Conservation (phyloP, 2,113 vertebrate species). For the Albula goreensis region DNA sequence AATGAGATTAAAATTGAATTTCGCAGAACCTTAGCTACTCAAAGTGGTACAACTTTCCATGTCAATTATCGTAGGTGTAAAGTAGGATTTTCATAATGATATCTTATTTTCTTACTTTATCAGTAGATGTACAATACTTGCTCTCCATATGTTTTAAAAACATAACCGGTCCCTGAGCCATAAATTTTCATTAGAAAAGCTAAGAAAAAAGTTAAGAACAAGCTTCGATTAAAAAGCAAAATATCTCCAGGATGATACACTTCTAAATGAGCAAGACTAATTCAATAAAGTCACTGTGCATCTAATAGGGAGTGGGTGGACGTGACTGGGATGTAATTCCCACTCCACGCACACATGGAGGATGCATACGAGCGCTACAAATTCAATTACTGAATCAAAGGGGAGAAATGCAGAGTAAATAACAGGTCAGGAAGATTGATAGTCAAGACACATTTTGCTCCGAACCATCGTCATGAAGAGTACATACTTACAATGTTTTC, state of each 20-base stretch:
- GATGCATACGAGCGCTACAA: slow-evolving; percentile 13
- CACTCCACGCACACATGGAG: background rate
- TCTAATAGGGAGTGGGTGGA: slow-evolving; percentile 34
- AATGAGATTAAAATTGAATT: slow-evolving; percentile 3
- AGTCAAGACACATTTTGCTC: background rate
- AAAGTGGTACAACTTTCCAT: background rate
- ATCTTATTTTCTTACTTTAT: background rate
- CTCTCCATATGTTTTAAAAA: background rate
- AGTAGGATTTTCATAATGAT: too few species aligned
- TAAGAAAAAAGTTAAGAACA: slow-evolving; percentile 24
- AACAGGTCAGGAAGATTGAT: slow-evolving; percentile 12
- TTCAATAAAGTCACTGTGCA: slow-evolving; percentile 41
- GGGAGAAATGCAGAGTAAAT: slow-evolving; percentile 13
- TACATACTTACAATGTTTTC: slow-evolving; percentile 8
- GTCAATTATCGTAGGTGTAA: too few species aligned
- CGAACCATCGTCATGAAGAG: slow-evolving; percentile 10
- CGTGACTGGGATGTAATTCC: slow-evolving; percentile 38
- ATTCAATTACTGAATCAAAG: slow-evolving; percentile 29
- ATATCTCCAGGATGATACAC: slow-evolving; percentile 31
- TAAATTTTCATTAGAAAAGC: background rate
- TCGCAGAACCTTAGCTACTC: background rate
- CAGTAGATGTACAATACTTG: background rate
- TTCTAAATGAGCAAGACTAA: slow-evolving; percentile 35
- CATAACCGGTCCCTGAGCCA: slow-evolving; percentile 3
- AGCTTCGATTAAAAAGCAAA: slow-evolving; percentile 32